Evolutionary conservation across 2,797 vertebrate species (phyloP), one percentile per base, ranked within the genome.

Genomic region (Platyrinchus mystaceus): DNA sequence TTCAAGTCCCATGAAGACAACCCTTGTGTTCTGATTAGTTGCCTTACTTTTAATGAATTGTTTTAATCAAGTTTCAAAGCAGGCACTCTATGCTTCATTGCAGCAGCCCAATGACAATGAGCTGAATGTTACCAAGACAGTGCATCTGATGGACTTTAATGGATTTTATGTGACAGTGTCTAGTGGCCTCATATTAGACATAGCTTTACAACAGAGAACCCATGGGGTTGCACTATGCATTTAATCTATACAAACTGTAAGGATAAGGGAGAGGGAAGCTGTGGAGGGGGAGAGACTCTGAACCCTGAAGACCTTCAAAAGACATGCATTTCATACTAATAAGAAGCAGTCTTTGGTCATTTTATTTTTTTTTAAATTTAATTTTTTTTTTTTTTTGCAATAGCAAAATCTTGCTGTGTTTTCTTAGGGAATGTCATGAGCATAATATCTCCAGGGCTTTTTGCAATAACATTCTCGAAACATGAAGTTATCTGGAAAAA

Each of bases 31-130:
- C 92, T 90, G 96, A 94, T 95, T 95, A 95, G 87, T 94, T 76
- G 88, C 93, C 93, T 96, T 96, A 97, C 96, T 97, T 96, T 96
- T 96, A 92, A 96, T 97, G 96, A 97, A 96, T 97, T 97, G 96
- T 97, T 97, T 97, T 97, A 97, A 97, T 97, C 96, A 96, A 97
- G 96, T 96, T 96, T 97, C 97, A 96, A 97, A 96, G 95, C 92
- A 91, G 90, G 95, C 89, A 83, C 94, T 97, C 94, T 95, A 96
- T 97, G 97, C 97, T 97, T 96, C 96, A 96, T 94, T 97, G 96
- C 92, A 89, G 91, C 94, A 84, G 94, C 86, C 96, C 96, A 95
- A 91, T 97, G 97, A 97, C 96, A 97, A 96, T 91, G 88, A 96
- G 93, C 92, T 67, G 92, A 92, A 89, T 94, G 96, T 96, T 97